phyloP scores from a whole-genome alignment of 2,113 vertebrate genomes.

The Mugil cephalus region DNA sequence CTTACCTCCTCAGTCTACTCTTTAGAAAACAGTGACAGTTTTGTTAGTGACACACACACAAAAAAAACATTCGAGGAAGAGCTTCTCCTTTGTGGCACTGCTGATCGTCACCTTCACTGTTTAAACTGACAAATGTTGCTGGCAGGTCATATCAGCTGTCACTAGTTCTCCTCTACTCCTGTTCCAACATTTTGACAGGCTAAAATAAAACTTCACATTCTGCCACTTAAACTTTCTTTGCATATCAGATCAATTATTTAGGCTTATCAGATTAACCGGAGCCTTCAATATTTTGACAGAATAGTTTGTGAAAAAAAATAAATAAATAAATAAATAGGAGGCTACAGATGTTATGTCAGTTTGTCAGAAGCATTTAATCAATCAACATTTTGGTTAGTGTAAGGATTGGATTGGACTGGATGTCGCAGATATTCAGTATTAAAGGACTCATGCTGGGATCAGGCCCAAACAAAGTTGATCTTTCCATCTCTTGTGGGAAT shows the following conservation, averaged over 20 bases:
- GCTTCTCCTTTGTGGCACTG: background rate
- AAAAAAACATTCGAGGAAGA: too few species aligned
- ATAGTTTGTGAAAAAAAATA: background rate
- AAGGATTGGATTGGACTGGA: background rate
- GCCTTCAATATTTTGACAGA: background rate
- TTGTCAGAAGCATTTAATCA: background rate
- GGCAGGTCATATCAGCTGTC: constrained; percentile 2
- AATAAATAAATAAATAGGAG: too few species aligned
- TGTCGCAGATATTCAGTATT: background rate
- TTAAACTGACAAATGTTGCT: constrained; percentile 9
- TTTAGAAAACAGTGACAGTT: too few species aligned
- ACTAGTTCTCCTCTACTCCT: background rate
- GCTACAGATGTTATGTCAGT: background rate
- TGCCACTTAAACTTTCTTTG: background rate
- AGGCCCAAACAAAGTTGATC: background rate
- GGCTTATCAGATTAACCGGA: background rate
- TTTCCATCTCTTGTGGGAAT: background rate
- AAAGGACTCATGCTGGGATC: background rate
- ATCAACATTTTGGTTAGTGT: background rate
- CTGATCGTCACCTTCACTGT: background rate
- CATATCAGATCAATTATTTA: background rate
- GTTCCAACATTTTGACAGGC: background rate
- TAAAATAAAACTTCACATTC: background rate
- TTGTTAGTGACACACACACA: too few species aligned
- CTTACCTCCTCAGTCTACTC: too few species aligned